These are phyloP conservation scores for Kryptolebias ocellatus DNA, from an alignment of 2,797 vertebrate species.

Conservation along the genomic window DNA sequence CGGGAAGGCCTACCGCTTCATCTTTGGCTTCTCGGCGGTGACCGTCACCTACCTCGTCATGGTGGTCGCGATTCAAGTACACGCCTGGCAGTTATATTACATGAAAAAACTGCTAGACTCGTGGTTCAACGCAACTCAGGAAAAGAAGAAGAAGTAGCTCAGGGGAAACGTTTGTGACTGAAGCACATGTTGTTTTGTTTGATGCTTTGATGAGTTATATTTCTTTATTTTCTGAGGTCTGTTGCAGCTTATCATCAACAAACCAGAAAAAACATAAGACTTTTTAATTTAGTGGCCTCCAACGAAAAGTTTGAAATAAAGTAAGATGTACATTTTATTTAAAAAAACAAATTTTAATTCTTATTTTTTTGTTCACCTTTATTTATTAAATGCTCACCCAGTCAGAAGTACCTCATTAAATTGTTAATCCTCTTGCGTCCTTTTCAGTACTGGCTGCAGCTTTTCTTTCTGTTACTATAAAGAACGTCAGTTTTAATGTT, in stretches of 20 bases:
- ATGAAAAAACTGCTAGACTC: conserved; percentile 98
- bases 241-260: conserved; percentile 22
- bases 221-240: conserved; percentile 19
- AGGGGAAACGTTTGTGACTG: conserved; percentile 11
- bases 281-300: no score
- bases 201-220: conserved; percentile 31
- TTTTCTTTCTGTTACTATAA: no score
- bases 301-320: no score
- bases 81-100: conserved; percentile 97
- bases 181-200: conserved; percentile 28
- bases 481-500: no score
- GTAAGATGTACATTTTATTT: no score
- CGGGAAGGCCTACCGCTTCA: conserved; percentile 95
- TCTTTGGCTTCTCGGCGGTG: conserved; percentile 95
- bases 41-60: conserved; percentile 94
- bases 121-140: conserved; percentile 96
- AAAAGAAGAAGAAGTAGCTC: conserved; percentile 94
- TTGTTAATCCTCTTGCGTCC: no score
- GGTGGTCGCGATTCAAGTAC: conserved; percentile 93
- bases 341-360: no score
- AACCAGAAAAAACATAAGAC: background rate
- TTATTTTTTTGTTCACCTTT: no score
- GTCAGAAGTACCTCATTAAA: no score
- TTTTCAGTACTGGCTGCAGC: no score
- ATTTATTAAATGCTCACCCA: no score